phyloP scores from a whole-genome alignment of 2,113 vertebrate species.

The Setophaga coronata region DNA sequence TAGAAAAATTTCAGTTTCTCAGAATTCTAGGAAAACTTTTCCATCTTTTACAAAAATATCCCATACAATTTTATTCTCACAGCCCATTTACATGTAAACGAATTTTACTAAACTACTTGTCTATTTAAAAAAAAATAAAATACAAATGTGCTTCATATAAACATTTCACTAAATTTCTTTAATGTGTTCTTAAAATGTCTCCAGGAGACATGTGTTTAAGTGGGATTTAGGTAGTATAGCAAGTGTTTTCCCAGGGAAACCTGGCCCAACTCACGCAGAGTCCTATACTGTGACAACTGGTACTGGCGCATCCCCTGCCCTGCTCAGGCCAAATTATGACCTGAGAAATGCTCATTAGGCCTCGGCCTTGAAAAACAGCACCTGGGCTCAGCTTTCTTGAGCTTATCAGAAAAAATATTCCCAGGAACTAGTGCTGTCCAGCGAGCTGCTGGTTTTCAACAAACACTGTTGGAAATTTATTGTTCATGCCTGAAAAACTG shows the following conservation, averaged over 20 bases:
- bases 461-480: background rate
- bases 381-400: background rate
- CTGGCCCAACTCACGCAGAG: background rate
- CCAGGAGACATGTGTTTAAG: background rate
- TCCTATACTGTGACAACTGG: background rate
- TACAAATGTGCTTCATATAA: background rate
- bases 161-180: background rate
- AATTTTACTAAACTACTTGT: background rate
- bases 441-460: background rate
- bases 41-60: background rate
- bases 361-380: rapidly evolving
- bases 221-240: background rate
- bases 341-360: background rate
- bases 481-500: background rate
- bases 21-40: background rate
- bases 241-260: background rate
- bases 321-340: background rate
- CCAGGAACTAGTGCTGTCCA: background rate
- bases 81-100: background rate
- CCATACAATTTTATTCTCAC: background rate
- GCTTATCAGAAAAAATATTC: background rate
- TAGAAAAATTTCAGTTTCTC: background rate
- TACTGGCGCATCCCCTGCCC: background rate
- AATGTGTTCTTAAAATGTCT: background rate
- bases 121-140: background rate